Evolutionary conservation across 1,140 invertebrate species (phyloP), one percentile per base, ranked within the genome.

Genomic region (Vollenhovia emeryi): DNA sequence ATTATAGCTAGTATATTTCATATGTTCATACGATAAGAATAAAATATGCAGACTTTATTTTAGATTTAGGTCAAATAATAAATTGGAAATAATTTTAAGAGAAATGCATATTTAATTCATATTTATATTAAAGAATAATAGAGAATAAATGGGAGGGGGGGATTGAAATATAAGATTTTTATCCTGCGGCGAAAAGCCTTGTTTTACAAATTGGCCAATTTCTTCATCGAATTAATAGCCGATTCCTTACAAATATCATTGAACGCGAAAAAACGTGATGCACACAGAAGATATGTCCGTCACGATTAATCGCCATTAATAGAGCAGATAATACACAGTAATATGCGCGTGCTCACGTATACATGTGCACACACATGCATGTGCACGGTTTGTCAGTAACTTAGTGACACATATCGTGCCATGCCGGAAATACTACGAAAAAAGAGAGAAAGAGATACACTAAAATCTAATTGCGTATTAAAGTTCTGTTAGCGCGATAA

Each of bases 291-390:
- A 89, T 88, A 82, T 45, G 33, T 59, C 36, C 52, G 48, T 48
- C 62, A 55, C 48, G 11, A 89, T 89, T 88, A 88, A 88, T 88
- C 60, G 83, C 6, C 0, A 36, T 48, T 88, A 88, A 88, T 88
- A 89, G 43, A 76, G 27, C 45, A 24, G 55, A 57, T 55, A 66
- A 79, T 88, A n/a, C n/a, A n/a, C n/a, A 87, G 79, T 88, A 88
- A 88, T 73, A 85, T 60, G 27, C 43, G 27, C 43, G 73, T 43
- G 43, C 11, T 43, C 3, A 62, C n/a, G n/a, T 66, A 68, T 33
- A 59, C 52, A 13, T 48, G 60, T 45, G 21, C 85, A 48, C 30
- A n/a, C 73, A 43, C 2, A 43, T 9, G 43, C 43, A 43, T 11
- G 43, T 11, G 2, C 11, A 43, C 9, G 3, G 21, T 21, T 21